These are phyloP conservation scores for Taxidea taxus DNA, from an alignment of 2,113 vertebrate species.

Conservation along the genomic window DNA sequence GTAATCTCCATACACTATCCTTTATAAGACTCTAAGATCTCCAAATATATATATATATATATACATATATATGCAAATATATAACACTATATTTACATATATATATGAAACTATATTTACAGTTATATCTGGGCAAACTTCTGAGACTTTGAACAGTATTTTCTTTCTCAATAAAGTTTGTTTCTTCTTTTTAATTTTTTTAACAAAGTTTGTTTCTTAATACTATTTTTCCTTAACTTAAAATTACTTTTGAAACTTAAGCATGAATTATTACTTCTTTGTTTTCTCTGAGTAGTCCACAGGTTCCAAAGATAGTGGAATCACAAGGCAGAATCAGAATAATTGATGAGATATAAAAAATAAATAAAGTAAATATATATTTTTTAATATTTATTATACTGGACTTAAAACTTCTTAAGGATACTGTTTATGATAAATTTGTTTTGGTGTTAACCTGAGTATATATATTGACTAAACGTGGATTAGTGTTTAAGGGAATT, in stretches of 20 bases:
- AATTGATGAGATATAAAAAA: neutral
- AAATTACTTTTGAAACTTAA: slow-evolving; percentile 34
- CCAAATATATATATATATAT: neutral
- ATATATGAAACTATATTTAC: neutral
- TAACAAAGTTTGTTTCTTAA: neutral
- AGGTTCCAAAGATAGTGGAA: neutral
- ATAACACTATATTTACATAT: neutral
- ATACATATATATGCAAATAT: too few relatives aligned
- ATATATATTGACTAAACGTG: neutral
- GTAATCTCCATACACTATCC: neutral
- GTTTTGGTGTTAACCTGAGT: neutral
- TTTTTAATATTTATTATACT: neutral
- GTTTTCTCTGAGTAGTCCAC: neutral
- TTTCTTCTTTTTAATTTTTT: too few relatives aligned
- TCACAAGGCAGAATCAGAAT: neutral
- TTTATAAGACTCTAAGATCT: neutral
- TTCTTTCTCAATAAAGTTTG: neutral
- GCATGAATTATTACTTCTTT: neutral
- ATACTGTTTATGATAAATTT: neutral
- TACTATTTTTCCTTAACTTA: neutral
- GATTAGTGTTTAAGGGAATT: slow-evolving; percentile 5
- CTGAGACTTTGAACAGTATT: neutral
- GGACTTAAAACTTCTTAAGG: neutral
- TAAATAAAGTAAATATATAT: neutral
- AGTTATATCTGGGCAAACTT: neutral